These are phyloP conservation scores for Nycticebus coucang DNA, from an alignment of 2,113 vertebrate genomes.

Conservation along the genomic window DNA sequence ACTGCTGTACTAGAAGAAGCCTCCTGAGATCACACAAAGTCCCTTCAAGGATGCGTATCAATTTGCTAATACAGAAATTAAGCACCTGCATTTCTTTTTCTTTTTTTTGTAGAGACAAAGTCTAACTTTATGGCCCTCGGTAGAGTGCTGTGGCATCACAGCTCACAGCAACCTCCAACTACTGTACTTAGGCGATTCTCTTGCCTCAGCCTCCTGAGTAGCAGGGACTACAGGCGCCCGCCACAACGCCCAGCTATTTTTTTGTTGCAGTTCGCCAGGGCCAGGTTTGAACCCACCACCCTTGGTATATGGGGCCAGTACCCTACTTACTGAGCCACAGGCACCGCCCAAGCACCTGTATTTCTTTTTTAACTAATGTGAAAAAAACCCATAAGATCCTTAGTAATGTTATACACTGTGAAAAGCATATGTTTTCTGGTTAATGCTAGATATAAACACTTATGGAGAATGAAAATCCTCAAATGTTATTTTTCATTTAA, in stretches of 20 bases:
- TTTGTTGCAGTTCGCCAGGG: no score
- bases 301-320: no score
- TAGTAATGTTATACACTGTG: neutral
- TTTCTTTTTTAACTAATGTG: conserved; percentile 60
- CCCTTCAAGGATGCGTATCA: conserved; percentile 21
- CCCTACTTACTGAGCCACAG: no score
- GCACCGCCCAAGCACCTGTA: neutral
- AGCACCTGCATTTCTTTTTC: conserved; percentile 57
- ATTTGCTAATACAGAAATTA: conserved; percentile 59
- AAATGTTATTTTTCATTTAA: conserved; percentile 39
- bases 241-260: no score
- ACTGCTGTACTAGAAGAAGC: neutral
- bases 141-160: no score
- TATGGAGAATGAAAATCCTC: conserved; percentile 27
- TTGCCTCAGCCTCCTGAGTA: no score
- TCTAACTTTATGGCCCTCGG: no score
- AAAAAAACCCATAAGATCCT: conserved; percentile 17
- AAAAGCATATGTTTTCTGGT: conserved; percentile 11
- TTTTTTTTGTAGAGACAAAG: no score
- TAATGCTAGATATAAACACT: conserved; percentile 10
- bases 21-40: neutral
- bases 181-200: no score
- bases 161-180: no score
- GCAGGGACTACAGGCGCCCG: no score
- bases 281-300: no score